phyloP scores from a whole-genome alignment of 2,113 vertebrate genomes.

The Engystomops pustulosus region DNA sequence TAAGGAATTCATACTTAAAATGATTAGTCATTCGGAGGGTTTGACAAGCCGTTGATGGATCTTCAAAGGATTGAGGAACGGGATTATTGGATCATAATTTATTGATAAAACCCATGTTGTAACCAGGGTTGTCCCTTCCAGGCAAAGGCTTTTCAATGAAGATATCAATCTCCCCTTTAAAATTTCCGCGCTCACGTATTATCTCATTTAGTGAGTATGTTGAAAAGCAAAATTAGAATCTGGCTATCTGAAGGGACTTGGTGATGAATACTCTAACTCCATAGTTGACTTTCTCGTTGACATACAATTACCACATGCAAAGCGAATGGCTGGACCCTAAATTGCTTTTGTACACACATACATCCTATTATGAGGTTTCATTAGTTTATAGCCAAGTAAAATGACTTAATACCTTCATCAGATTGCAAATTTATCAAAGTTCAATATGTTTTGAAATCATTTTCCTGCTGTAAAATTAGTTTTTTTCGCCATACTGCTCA shows the following conservation, averaged over 20 bases:
- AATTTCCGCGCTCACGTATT: conserved; percentile 34
- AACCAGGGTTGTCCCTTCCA: conserved; percentile 36
- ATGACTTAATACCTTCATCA: conserved; percentile 16
- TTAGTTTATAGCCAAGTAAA: neutral
- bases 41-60: conserved; percentile 44
- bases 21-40: conserved; percentile 45
- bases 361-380: conserved; percentile 40
- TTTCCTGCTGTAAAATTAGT: conserved; percentile 13
- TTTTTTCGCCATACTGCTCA: conserved; percentile 26
- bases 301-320: conserved; percentile 45
- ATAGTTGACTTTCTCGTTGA: conserved; percentile 35
- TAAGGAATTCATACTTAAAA: conserved; percentile 46
- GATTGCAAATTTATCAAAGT: conserved; percentile 41
- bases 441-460: conserved; percentile 21
- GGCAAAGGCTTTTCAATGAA: conserved; percentile 43
- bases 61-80: conserved; percentile 43
- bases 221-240: conserved; percentile 43
- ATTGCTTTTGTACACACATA: conserved; percentile 51
- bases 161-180: conserved; percentile 45
- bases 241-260: conserved; percentile 37
- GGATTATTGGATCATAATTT: conserved; percentile 51
- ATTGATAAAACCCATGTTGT: conserved; percentile 51
- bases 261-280: conserved; percentile 34
- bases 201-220: conserved; percentile 44
- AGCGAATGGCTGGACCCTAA: conserved; percentile 30